Conservation (phyloP, 2,797 vertebrate genomes). For the Champsocephalus esox region DNA sequence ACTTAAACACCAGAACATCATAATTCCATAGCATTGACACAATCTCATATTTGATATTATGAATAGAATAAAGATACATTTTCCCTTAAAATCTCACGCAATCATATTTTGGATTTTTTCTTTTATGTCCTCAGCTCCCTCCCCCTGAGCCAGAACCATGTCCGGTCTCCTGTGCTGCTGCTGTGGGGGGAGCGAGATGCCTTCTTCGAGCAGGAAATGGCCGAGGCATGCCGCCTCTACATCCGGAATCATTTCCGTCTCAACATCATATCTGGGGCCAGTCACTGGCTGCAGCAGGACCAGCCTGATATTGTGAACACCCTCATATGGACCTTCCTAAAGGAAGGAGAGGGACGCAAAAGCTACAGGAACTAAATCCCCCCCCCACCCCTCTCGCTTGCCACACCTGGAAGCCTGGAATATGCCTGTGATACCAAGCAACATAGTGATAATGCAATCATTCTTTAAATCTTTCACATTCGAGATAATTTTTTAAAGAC, state of each 20-base stretch:
- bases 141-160: slow-evolving; percentile 90
- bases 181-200: slow-evolving; percentile 96
- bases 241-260: slow-evolving; percentile 96
- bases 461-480: slow-evolving; percentile 76
- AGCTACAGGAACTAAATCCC: slow-evolving; percentile 84
- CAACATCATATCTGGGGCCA: slow-evolving; percentile 94
- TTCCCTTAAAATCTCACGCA: background rate
- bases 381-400: slow-evolving; percentile 17
- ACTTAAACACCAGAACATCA: too few species aligned
- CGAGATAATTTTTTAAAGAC: slow-evolving; percentile 71
- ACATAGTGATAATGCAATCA: slow-evolving; percentile 81
- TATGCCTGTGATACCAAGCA: slow-evolving; percentile 79
- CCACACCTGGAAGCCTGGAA: slow-evolving; percentile 74
- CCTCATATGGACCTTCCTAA: slow-evolving; percentile 98
- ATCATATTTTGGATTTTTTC: background rate
- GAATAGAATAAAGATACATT: too few species aligned
- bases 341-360: slow-evolving; percentile 92
- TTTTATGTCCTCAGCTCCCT: slow-evolving; percentile 84
- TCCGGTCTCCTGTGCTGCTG: slow-evolving; percentile 92
- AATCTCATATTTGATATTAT: too few species aligned
- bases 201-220: slow-evolving; percentile 96
- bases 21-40: too few species aligned
- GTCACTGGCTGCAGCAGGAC: slow-evolving; percentile 99
- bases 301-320: slow-evolving; percentile 97
- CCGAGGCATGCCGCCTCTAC: slow-evolving; percentile 93